A percentile compares a stretch with the other conserved stretches of the same genome.
These are phyloP conservation scores for Mus spretus DNA, from an alignment of 2,797 vertebrate species.

Conservation along the genomic window DNA sequence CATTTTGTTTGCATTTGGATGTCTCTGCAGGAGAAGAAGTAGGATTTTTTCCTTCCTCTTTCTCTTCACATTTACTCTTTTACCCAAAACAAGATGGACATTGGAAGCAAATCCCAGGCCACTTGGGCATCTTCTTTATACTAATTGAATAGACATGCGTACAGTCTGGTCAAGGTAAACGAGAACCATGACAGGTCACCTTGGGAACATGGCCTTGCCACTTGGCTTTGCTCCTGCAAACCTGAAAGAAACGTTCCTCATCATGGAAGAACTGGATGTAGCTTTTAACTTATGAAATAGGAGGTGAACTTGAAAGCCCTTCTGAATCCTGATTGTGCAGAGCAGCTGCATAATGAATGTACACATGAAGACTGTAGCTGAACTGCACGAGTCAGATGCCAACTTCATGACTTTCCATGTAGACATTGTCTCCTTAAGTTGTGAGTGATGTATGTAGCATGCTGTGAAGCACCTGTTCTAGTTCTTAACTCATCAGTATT, in stretches of 20 bases:
- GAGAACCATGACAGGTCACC: constrained; percentile 47
- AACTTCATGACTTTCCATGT: constrained; percentile 85
- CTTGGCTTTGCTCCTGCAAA: constrained; percentile 71
- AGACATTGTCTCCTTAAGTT: constrained; percentile 83
- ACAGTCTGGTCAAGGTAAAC: not conserved
- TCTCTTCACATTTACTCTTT: constrained; percentile 57
- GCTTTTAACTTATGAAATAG: constrained; percentile 84
- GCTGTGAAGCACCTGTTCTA: constrained; percentile 88
- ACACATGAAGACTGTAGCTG: constrained; percentile 87
- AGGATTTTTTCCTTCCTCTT: constrained; percentile 57
- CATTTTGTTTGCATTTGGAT: constrained; percentile 56
- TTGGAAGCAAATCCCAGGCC: constrained; percentile 57
- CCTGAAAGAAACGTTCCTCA: constrained; percentile 78
- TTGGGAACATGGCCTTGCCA: constrained; percentile 71
- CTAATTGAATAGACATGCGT: not conserved
- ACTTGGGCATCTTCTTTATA: not conserved
- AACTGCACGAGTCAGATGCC: constrained; percentile 86
- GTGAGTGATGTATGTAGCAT: constrained; percentile 89
- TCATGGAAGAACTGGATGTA: constrained; percentile 88
- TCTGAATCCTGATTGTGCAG: constrained; percentile 87
- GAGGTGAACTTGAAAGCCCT: constrained; percentile 89
- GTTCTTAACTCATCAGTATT: constrained; percentile 91
- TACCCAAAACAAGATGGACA: constrained; percentile 46
- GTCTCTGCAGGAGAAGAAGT: constrained; percentile 57
- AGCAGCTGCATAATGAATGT: constrained; percentile 90